Percentiles rank a stretch among this genome's conserved stretches.
phyloP scores from a whole-genome alignment of 2,797 vertebrate species.

The Meriones psammophilus region DNA sequence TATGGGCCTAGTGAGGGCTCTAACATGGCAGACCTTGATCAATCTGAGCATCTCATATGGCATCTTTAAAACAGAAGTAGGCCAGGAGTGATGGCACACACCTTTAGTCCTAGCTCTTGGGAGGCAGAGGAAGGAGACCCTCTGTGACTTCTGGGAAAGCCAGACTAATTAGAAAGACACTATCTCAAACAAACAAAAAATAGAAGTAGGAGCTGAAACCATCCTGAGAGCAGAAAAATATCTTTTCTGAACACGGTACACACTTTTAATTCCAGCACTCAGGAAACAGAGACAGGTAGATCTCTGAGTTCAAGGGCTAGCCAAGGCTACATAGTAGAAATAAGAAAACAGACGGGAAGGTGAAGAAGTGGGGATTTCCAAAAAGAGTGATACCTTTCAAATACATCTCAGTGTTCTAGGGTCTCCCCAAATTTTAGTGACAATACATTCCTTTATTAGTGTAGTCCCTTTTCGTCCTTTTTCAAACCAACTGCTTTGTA shows the following conservation, averaged over 20 bases:
- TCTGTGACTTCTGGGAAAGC: not conserved
- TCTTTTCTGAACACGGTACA: not conserved
- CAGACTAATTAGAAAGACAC: not conserved
- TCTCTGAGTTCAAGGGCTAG: not conserved
- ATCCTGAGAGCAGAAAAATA: not conserved
- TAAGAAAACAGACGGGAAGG: not conserved
- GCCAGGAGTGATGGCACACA: not conserved
- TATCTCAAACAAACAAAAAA: not conserved
- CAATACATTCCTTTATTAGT: not conserved
- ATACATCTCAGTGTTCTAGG: not conserved
- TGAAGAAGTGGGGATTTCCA: not conserved
- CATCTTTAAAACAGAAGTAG: constrained; percentile 32
- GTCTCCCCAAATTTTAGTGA: not conserved
- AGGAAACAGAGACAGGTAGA: not conserved
- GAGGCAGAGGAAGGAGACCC: not conserved
- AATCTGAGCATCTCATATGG: not conserved
- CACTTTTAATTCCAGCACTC: not conserved
- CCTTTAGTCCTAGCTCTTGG: not conserved
- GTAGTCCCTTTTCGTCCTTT: constrained; percentile 15
- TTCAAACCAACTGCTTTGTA: constrained; percentile 41
- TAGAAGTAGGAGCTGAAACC: not conserved
- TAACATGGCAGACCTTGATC: not conserved
- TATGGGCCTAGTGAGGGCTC: not conserved
- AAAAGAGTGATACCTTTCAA: not conserved
- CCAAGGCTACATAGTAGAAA: not conserved